Base-by-base conservation (phyloP, 1,140 invertebrate species). In the Tribolium castaneum region DNA sequence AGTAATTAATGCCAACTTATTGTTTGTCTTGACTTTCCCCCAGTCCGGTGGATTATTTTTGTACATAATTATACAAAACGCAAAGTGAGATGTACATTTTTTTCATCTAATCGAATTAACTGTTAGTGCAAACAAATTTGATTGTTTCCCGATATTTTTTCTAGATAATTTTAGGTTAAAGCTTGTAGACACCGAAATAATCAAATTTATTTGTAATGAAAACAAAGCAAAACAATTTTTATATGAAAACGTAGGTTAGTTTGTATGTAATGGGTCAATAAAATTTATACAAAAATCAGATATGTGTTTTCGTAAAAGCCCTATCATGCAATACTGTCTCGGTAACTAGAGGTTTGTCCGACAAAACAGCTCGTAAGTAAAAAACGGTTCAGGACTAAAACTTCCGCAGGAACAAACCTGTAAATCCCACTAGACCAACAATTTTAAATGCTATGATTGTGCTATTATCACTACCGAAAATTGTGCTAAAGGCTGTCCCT, bases 101-200 rank as follows among this genome's bases (percentile, higher is more conserved):
- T 45, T 66, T 66, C 59, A 35, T 66, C 59, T 66, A 25, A 59
- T 59, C 54, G 54, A 59, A 35, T 66, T 66, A 66, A 35, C 35
- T 66, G 54, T 66, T 66, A 35, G 59, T 66, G 52, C 71, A 52
- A 73, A 73, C 52, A 73, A 73, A 73, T 73, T 73, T 73, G 71
- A 73, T 73, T 73, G 52, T 72, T 72, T 51, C 70, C 5, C 16
- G 3, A 49, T 50, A 49, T 45, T 39, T 70, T 13, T 19, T 56
- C 9, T 35, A 45, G 66, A 70, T 30, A 45, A 45, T 45, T 72
- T 51, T 51, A 51, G 50, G 19, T 72, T 35, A 72, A 72, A 72
- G n/a, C 19, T 59, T 5, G 30, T 66, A 66, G 59, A 66, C 30
- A 59, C 54, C 30, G 59, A 66, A 73, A 54, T 73, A 54, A 51